Conservation (phyloP, 1,140 invertebrate genomes). For the Diorhabda elongata region DNA sequence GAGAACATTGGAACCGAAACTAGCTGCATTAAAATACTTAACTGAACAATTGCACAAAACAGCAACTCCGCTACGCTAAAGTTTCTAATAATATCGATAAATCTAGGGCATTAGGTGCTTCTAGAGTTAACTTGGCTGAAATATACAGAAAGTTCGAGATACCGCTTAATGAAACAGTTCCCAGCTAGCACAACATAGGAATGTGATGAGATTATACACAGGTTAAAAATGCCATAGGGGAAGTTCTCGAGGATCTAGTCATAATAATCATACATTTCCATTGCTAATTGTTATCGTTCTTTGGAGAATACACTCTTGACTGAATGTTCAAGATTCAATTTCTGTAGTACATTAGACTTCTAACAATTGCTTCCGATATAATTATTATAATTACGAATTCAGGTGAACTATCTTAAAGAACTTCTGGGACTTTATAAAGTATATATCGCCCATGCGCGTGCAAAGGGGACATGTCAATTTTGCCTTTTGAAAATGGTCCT, state of each 20-base stretch:
- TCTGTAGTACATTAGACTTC: not conserved
- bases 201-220: constrained; percentile 6
- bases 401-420: too few species aligned
- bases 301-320: not conserved
- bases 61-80: constrained; percentile 21
- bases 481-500: too few species aligned
- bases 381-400: too few species aligned
- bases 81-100: constrained; percentile 26
- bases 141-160: constrained; percentile 9
- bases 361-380: too few species aligned
- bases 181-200: constrained; percentile 5
- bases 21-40: not conserved
- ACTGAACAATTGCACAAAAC: not conserved
- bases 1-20: not conserved
- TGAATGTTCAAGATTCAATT: not conserved
- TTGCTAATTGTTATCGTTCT: not conserved
- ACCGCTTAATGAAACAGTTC: not conserved
- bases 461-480: too few species aligned
- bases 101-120: constrained; percentile 15
- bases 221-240: not conserved
- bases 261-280: not conserved
- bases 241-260: not conserved
- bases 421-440: too few species aligned
- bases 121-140: constrained; percentile 8
- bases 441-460: too few species aligned